phyloP scores from a whole-genome alignment of 2,888 invertebrate species.

The Graphium colonna region DNA sequence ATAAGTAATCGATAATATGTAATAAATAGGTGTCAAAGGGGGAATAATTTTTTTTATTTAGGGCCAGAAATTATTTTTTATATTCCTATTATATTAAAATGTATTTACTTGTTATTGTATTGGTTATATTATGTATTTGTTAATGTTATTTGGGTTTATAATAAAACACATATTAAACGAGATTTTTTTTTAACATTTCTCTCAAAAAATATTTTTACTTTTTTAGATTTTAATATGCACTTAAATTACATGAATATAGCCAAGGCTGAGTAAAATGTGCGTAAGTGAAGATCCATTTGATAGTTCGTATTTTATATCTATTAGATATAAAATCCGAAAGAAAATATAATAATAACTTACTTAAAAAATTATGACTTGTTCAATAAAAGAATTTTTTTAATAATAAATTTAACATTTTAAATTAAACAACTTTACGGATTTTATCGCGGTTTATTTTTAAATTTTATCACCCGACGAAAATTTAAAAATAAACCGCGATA shows the following conservation, averaged over 20 bases:
- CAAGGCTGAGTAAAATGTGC: constrained; percentile 28
- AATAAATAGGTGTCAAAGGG: too few relatives aligned
- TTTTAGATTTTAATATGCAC: constrained; percentile 24
- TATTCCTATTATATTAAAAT: background rate
- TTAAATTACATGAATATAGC: constrained; percentile 30
- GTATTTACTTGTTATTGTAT: constrained; percentile 1
- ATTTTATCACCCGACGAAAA: too few relatives aligned
- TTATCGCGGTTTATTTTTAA: too few relatives aligned
- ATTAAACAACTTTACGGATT: too few relatives aligned
- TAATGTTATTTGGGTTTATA: constrained; percentile 10
- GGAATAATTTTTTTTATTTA: too few relatives aligned
- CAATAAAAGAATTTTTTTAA: too few relatives aligned
- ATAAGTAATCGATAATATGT: too few relatives aligned
- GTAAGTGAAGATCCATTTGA: background rate
- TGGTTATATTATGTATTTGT: background rate
- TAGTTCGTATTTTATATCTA: background rate
- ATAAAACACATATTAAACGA: constrained; percentile 26
- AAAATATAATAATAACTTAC: background rate
- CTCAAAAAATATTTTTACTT: constrained; percentile 57
- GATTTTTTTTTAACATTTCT: constrained; percentile 43
- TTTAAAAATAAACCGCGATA: too few relatives aligned
- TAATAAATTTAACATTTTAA: background rate
- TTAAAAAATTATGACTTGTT: too few relatives aligned
- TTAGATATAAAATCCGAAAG: too few relatives aligned
- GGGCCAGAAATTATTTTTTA: too few relatives aligned